Percentiles rank a stretch among this genome's conserved stretches.
Evolutionary conservation across 2,888 invertebrate species (phyloP).

Genomic region (Dasysyrphus tricinctus): DNA sequence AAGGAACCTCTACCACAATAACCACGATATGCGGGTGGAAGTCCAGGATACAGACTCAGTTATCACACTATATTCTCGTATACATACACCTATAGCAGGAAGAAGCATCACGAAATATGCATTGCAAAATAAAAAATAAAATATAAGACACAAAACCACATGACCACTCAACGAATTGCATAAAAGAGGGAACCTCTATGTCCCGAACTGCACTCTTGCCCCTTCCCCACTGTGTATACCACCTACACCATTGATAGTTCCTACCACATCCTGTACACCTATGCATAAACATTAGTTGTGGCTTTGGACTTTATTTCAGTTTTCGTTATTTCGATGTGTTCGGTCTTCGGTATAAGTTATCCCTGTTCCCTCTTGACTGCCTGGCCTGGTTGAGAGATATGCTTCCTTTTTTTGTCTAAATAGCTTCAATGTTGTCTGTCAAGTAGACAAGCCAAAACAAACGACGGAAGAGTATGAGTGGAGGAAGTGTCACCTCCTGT

Average conservation of each 20-base stretch:
- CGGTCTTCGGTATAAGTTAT: neutral
- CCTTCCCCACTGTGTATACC: neutral
- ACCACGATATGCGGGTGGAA: conserved; percentile 54
- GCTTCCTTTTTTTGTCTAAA: conserved; percentile 43
- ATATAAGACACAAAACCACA: conserved; percentile 57
- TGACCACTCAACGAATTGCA: conserved; percentile 74
- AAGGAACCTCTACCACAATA: conserved; percentile 48
- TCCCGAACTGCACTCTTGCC: conserved; percentile 43
- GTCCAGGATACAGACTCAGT: conserved; percentile 31
- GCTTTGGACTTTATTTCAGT: conserved; percentile 70
- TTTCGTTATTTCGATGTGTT: conserved; percentile 33
- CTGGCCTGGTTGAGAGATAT: conserved; percentile 44
- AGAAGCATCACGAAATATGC: conserved; percentile 20
- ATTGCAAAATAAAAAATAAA: neutral
- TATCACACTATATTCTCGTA: conserved; percentile 31
- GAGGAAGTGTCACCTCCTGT: conserved; percentile 2
- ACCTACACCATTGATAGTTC: conserved; percentile 23
- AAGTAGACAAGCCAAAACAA: conserved; percentile 71
- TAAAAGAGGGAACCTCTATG: conserved; percentile 40
- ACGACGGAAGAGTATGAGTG: conserved; percentile 9
- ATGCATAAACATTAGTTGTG: conserved; percentile 75
- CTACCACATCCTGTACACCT: conserved; percentile 67
- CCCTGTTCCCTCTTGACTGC: neutral
- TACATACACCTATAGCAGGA: neutral
- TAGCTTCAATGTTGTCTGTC: conserved; percentile 69